Conservation (phyloP, 2,113 vertebrate genomes). For the Pygoscelis antarcticus region DNA sequence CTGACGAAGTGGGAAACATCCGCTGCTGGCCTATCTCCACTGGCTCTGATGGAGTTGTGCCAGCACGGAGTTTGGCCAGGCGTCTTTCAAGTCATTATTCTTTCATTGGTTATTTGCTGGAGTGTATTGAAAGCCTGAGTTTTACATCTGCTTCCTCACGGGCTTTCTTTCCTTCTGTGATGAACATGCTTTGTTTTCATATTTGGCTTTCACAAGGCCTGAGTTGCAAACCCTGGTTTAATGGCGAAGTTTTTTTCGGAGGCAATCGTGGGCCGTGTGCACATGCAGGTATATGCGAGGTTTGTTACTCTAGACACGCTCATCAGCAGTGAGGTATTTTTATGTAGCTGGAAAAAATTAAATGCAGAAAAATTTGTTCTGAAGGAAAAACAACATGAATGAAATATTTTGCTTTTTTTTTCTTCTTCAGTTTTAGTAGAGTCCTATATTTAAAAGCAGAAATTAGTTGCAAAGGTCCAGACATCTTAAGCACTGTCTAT, state of each 20-base stretch:
- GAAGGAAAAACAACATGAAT: background rate
- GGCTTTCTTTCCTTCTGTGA: background rate
- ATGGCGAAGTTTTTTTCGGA: background rate
- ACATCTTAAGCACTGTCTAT: background rate
- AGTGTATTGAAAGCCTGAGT: background rate
- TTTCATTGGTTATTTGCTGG: conserved; percentile 17
- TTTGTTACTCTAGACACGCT: background rate
- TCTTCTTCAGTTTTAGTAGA: background rate
- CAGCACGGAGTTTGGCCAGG: background rate
- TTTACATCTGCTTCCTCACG: background rate
- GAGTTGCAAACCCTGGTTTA: background rate
- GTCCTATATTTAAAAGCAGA: background rate
- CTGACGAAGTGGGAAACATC: conserved; percentile 43
- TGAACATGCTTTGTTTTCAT: background rate
- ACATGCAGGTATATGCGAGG: accelerated
- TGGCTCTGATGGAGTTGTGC: background rate
- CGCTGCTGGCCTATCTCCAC: background rate
- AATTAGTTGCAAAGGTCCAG: background rate
- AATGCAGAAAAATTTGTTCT: background rate
- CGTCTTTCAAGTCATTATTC: background rate
- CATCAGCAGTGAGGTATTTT: background rate
- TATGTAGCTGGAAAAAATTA: background rate
- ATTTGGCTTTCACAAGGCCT: background rate
- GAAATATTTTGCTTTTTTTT: background rate
- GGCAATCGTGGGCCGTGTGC: accelerated